A percentile compares a stretch with the other conserved stretches of the same genome.
Conservation (phyloP, 2,888 invertebrate genomes). For the Gastracanthus pulcherrimus region DNA sequence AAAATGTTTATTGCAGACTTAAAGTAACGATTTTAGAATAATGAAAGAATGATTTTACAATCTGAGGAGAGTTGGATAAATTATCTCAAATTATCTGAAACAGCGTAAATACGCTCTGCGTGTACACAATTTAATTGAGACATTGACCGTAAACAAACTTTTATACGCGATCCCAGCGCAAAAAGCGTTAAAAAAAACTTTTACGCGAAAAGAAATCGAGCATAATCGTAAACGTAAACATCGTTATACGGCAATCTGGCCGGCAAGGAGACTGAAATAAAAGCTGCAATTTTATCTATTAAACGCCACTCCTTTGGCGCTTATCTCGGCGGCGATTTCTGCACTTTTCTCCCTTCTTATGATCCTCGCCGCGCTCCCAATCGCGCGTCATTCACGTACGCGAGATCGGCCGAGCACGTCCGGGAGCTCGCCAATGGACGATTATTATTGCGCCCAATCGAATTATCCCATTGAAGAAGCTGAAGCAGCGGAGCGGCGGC, state of each 20-base stretch:
- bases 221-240: background rate
- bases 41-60: too few species aligned
- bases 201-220: background rate
- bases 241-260: too few species aligned
- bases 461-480: conserved; percentile 25
- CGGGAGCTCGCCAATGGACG: conserved; percentile 1
- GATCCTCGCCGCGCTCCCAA: conserved; percentile 6
- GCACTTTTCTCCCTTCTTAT: background rate
- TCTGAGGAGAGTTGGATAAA: too few species aligned
- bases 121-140: background rate
- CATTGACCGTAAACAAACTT: background rate
- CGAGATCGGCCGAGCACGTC: background rate
- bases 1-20: too few species aligned
- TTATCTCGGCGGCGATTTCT: background rate
- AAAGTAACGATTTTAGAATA: too few species aligned
- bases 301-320: background rate
- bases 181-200: background rate
- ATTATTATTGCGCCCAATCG: conserved; percentile 26
- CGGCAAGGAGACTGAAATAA: too few species aligned
- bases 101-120: too few species aligned
- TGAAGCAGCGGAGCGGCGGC: background rate
- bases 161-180: background rate
- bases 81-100: too few species aligned
- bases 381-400: background rate
- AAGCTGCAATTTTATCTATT: background rate